These are phyloP conservation scores for Drosophila lini DNA, from an alignment of 1,140 invertebrate genomes.

Conservation along the genomic window DNA sequence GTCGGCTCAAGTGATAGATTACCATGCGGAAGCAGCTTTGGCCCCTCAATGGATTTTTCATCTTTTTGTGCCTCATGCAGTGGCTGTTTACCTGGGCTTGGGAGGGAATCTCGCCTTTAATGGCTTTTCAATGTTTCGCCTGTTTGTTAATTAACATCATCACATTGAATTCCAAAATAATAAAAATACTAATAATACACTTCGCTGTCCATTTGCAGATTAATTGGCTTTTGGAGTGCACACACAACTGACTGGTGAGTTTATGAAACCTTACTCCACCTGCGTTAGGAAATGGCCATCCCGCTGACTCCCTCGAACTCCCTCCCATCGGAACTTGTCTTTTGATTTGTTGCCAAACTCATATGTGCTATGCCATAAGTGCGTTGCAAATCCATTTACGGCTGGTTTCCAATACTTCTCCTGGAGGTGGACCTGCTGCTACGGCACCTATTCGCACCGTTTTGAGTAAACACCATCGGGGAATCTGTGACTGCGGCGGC, in stretches of 20 bases:
- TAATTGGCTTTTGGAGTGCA: slow-evolving; percentile 46
- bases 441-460: slow-evolving; percentile 47
- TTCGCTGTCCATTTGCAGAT: slow-evolving; percentile 43
- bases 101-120: slow-evolving; percentile 34
- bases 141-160: slow-evolving; percentile 20
- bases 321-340: slow-evolving; percentile 1
- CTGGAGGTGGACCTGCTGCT: slow-evolving; percentile 1
- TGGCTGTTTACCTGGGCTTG: slow-evolving; percentile 1
- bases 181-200: slow-evolving; percentile 3
- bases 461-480: slow-evolving; percentile 22
- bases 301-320: not conserved
- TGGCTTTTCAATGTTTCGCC: slow-evolving; percentile 57
- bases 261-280: not conserved
- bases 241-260: slow-evolving; percentile 51
- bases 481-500: slow-evolving; percentile 27
- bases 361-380: slow-evolving; percentile 6
- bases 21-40: slow-evolving; percentile 43
- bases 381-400: slow-evolving; percentile 6
- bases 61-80: slow-evolving; percentile 5
- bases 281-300: not conserved
- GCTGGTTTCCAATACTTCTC: slow-evolving; percentile 14
- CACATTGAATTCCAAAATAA: not conserved
- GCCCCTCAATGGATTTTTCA: slow-evolving; percentile 15
- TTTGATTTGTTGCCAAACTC: not conserved
- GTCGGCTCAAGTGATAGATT: slow-evolving; percentile 74